These are phyloP conservation scores for Dorcus parallelipipedus DNA, from an alignment of 2,888 invertebrate species.

Conservation along the genomic window DNA sequence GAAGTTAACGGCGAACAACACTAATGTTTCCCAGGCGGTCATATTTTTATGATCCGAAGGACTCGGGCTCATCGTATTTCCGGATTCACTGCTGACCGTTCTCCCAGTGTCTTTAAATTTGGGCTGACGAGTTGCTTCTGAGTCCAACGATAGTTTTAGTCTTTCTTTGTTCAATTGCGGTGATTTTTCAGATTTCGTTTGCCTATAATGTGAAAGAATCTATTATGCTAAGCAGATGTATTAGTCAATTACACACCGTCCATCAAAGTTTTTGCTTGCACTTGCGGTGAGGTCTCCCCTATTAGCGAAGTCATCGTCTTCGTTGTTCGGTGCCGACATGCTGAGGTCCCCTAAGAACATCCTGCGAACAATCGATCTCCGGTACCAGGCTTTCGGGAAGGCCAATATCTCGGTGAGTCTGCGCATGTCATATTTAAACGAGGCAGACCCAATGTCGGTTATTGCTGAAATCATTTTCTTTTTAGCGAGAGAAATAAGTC, in stretches of 20 bases:
- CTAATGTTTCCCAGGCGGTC: conserved; percentile 93
- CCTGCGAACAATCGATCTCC: conserved; percentile 86
- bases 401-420: conserved; percentile 94
- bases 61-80: conserved; percentile 51
- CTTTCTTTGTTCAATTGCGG: conserved; percentile 53
- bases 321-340: conserved; percentile 47
- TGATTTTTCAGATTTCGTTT: conserved; percentile 39
- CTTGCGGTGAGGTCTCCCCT: conserved; percentile 21
- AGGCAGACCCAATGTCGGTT: conserved; percentile 92
- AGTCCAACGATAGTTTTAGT: conserved; percentile 56
- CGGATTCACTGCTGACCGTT: conserved; percentile 56
- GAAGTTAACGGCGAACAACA: conserved; percentile 93
- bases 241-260: not conserved
- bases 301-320: conserved; percentile 36
- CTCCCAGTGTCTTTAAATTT: conserved; percentile 56
- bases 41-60: conserved; percentile 62
- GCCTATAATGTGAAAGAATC: conserved; percentile 13
- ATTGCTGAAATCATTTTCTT: conserved; percentile 61
- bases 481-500: not conserved
- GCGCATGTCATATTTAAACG: conserved; percentile 98
- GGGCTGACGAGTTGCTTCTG: conserved; percentile 50
- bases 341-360: conserved; percentile 93
- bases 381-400: conserved; percentile 98
- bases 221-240: not conserved
- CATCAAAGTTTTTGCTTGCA: conserved; percentile 12